Conservation (phyloP, 2,888 invertebrate species). For the Sarcophaga rosellei region DNA sequence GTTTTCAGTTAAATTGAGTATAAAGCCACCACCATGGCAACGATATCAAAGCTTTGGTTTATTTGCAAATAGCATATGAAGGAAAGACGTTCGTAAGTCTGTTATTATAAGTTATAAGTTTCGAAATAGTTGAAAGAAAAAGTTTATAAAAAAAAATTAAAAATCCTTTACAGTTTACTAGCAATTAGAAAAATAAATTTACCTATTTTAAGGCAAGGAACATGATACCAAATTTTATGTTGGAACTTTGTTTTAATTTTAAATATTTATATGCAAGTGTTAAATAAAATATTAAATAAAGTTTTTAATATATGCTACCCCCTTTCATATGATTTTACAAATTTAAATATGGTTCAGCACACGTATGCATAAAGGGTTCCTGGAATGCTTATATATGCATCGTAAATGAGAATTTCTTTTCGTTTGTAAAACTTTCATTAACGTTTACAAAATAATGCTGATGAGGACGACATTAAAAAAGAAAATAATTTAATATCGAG, state of each 20-base stretch:
- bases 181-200: too few species aligned
- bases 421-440: constrained; percentile 58
- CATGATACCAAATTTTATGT: too few species aligned
- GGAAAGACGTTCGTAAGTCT: not conserved
- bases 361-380: too few species aligned
- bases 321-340: too few species aligned
- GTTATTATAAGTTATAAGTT: not conserved
- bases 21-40: not conserved
- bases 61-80: not conserved
- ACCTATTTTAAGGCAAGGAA: too few species aligned
- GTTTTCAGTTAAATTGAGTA: not conserved
- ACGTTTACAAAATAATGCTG: constrained; percentile 23
- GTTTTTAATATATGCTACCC: too few species aligned
- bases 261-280: too few species aligned
- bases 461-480: constrained; percentile 38
- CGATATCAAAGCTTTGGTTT: constrained; percentile 5
- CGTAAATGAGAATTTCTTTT: constrained; percentile 55
- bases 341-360: too few species aligned
- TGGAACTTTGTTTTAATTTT: too few species aligned
- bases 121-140: not conserved
- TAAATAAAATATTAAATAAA: too few species aligned
- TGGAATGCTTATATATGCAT: constrained; percentile 29
- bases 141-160: not conserved
- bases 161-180: too few species aligned
- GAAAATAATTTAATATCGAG: not conserved